Conservation (phyloP, 2,113 vertebrate species). For the Vidua chalybeata region DNA sequence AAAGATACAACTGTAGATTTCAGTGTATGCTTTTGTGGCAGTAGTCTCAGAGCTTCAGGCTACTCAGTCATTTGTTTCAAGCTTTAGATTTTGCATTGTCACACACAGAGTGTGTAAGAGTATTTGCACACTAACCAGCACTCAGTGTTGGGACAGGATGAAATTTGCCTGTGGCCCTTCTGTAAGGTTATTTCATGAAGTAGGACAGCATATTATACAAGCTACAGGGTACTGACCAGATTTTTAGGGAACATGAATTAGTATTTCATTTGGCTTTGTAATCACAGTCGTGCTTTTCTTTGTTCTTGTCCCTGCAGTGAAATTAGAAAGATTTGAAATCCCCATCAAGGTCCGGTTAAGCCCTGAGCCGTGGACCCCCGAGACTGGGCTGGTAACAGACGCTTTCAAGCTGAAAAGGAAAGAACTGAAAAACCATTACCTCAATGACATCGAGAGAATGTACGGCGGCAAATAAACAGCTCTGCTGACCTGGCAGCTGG, state of each 20-base stretch:
- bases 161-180: neutral
- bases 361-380: constrained; percentile 94
- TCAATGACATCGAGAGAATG: constrained; percentile 94
- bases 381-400: constrained; percentile 95
- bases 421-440: constrained; percentile 94
- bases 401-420: constrained; percentile 98
- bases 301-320: constrained; percentile 78
- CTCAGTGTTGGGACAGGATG: neutral
- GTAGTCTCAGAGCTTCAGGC: neutral
- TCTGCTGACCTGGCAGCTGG: neutral
- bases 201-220: neutral
- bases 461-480: constrained; percentile 87
- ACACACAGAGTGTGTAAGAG: neutral
- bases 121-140: neutral
- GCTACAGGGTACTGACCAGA: neutral
- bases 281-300: neutral
- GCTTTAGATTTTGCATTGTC: neutral
- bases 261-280: neutral
- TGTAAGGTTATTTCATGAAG: neutral
- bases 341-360: constrained; percentile 92
- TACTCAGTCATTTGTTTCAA: neutral
- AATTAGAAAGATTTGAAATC: constrained; percentile 94
- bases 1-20: neutral
- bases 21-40: neutral
- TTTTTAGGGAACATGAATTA: neutral